Evolutionary conservation across 2,888 invertebrate species (phyloP), one percentile per base, ranked within the genome.

Genomic region (Drosophila greeni): DNA sequence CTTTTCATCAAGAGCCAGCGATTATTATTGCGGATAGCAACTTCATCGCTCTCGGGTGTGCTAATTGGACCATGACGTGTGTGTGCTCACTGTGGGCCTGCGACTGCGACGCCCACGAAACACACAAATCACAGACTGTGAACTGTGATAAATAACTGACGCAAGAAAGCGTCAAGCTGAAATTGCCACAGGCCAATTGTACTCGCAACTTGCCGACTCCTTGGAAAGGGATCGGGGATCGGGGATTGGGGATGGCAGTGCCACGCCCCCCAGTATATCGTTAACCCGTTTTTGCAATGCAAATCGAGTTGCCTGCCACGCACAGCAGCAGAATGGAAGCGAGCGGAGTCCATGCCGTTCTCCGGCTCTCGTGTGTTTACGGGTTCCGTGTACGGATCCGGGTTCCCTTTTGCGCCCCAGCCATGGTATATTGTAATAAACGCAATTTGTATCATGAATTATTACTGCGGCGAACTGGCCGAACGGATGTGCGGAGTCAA

Each of bases 361-460:
- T 64, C 40, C 18, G 33, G 26, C 5, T 4, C 48, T 39, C 34
- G 61, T 60, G 52, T 37, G 66, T 33, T 56, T 26, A 37, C 55
- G 55, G 56, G 42, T 66, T 67, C 49, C 58, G 49, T 34, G 58
- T 39, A 42, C 66, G 69, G 61, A 31, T 55, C 54, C 36, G 49
- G 31, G 48, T 39, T 51, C 55, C 34, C 42, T 11, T 12, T 39
- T 18, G 29, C 48, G 16, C 52, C 59, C 52, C 55, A 40, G 72
- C 59, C 34, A 49, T 61, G 72, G 59, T 81, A 64, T 72, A 76
- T 82, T 84, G 85, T 84, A 85, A 83, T 85, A 82, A 85, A 82
- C 84, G 85, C 85, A 82, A 85, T 85, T 85, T 84, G 76, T 69
- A 77, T 68, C 77, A 84, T 83, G 83, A 83, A 79, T 85, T 85